A percentile compares a stretch with the other conserved stretches of the same genome.
These are phyloP conservation scores for Metopia argyrocephala DNA, from an alignment of 2,888 invertebrate species.

Conservation along the genomic window DNA sequence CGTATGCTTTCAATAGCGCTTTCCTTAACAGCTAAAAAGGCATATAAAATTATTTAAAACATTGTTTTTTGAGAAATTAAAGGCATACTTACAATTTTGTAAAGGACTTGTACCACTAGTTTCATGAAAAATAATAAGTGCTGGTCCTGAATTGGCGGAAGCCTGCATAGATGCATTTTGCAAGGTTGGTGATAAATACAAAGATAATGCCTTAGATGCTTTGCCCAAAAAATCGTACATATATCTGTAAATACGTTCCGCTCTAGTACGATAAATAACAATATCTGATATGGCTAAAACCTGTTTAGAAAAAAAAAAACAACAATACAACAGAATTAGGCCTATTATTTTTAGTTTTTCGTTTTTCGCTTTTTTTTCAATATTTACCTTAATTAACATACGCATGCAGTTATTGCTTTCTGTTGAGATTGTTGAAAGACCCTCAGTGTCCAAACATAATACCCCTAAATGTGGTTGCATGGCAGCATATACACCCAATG, in stretches of 20 bases:
- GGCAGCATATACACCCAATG: conserved; percentile 88
- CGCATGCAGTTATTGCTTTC: conserved; percentile 79
- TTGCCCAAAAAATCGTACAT: conserved; percentile 88
- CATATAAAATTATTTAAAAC: conserved; percentile 2
- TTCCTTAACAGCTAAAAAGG: conserved; percentile 79
- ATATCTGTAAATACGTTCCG: conserved; percentile 87
- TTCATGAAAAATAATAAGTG: conserved; percentile 89
- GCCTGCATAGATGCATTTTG: conserved; percentile 73
- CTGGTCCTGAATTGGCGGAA: conserved; percentile 82
- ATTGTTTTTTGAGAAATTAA: neutral
- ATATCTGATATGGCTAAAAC: conserved; percentile 90
- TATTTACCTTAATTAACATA: conserved; percentile 83
- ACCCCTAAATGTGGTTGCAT: conserved; percentile 83
- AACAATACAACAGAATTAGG: neutral
- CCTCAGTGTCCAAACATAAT: conserved; percentile 89
- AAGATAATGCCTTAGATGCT: conserved; percentile 86
- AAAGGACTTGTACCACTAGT: conserved; percentile 85
- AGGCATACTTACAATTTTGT: conserved; percentile 79
- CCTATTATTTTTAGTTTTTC: no score
- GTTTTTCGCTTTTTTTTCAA: no score
- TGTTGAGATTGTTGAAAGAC: conserved; percentile 82
- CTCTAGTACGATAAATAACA: conserved; percentile 86
- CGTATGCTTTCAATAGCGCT: conserved; percentile 83
- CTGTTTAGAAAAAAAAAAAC: conserved; percentile 70
- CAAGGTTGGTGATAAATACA: conserved; percentile 84